Evolutionary conservation across 2,797 vertebrate genomes (phyloP), one percentile per base, ranked within the genome.

Genomic region (Melanotaenia nigrans): DNA sequence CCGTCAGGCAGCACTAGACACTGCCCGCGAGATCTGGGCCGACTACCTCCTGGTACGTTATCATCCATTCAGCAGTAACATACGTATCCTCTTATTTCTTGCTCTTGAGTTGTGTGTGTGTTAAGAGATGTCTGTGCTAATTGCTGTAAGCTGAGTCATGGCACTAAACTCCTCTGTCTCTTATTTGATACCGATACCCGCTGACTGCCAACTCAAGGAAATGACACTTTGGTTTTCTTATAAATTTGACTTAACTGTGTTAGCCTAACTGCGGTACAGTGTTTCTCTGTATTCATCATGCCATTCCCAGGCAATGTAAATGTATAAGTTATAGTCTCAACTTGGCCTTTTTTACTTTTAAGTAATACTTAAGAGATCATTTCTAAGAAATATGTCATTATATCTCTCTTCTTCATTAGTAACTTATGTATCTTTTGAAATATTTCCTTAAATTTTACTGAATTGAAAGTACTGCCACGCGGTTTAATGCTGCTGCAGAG

Each of bases 11-110:
- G 96, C 96, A 0, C 87, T 97, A 84, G 95, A 96, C 30, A 91
- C 93, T 0, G 96, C 96, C 1, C 93, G 95, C 0, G 95, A 96
- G 75, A 93, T 95, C 75, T 97, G 96, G 96, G 95, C 96, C 0
- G 96, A 98, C 84, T 98, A 97, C 84, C 88, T 97, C 42, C 87
- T 97, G 95, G 96, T 97, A 86, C 45, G 93, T 84, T 75, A 32
- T 73, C 68, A 54, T 45, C 73, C 33, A 8, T 53, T 47, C 55
- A 33, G 1, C 49, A 2, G 30, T 62, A 45, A 25, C 55, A 36
- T 11, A n/a, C 30, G 7, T 36, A 14, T 62, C 13, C 25, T 65
- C 28, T 61, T 57, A 24, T 61, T 56, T 55, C 33, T 22, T 8
- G 3, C 22, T 53, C 59, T 16, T 47, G 24, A 24, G 40, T 3